Evolutionary conservation across 2,797 vertebrate genomes (phyloP).

Genomic region (Mastacembelus armatus): DNA sequence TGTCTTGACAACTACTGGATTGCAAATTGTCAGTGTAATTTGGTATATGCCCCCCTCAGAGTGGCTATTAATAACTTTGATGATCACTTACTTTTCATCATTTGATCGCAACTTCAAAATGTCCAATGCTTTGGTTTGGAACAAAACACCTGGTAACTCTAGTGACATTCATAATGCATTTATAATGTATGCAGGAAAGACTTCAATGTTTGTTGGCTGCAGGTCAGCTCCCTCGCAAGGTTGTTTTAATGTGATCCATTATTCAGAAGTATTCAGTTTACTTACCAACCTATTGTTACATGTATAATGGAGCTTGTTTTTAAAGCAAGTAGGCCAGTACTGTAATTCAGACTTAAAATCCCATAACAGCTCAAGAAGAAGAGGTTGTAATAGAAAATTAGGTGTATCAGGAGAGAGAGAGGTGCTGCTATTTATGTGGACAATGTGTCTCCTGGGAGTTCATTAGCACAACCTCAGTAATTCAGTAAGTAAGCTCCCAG

Average conservation of each 20-base stretch:
- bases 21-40: not conserved
- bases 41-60: too few species aligned
- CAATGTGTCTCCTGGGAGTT: slow-evolving; percentile 64
- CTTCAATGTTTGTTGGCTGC: not conserved
- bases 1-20: too few species aligned
- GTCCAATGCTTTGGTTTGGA: too few species aligned
- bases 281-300: not conserved
- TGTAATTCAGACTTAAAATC: slow-evolving; percentile 29
- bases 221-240: slow-evolving; percentile 10
- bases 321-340: not conserved
- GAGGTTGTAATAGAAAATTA: slow-evolving; percentile 30
- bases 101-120: too few species aligned
- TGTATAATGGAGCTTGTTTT: slow-evolving; percentile 7
- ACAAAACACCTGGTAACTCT: too few species aligned
- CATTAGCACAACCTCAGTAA: slow-evolving; percentile 57
- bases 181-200: slow-evolving; percentile 10
- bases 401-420: slow-evolving; percentile 1
- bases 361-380: slow-evolving; percentile 3
- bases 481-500: slow-evolving; percentile 55
- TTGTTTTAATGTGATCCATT: not conserved
- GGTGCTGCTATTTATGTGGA: slow-evolving; percentile 38
- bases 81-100: too few species aligned
- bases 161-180: not conserved
- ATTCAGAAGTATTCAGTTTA: slow-evolving; percentile 4
- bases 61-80: too few species aligned